Percentiles rank a stretch among this genome's conserved stretches.
Conservation (phyloP, 2,888 invertebrate species). For the Liodrosophila aerea region DNA sequence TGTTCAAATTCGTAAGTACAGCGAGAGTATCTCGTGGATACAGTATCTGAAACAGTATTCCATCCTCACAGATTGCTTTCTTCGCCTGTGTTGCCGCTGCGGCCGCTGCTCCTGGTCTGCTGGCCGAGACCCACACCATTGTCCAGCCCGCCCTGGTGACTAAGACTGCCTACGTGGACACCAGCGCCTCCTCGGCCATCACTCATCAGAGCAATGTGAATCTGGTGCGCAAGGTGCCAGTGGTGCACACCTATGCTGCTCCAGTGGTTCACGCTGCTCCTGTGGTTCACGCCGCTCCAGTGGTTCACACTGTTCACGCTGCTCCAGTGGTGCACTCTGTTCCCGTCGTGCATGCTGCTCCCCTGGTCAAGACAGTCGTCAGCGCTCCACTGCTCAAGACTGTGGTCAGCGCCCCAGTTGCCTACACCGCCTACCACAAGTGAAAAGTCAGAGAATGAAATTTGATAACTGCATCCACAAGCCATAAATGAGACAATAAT, state of each 20-base stretch:
- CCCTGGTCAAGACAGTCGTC: constrained; percentile 34
- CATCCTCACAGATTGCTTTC: constrained; percentile 83
- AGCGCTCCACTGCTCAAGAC: constrained; percentile 59
- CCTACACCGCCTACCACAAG: constrained; percentile 63
- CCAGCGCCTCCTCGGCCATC: constrained; percentile 82
- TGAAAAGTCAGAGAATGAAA: constrained; percentile 14
- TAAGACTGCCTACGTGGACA: constrained; percentile 78
- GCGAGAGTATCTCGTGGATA: not conserved
- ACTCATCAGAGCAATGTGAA: constrained; percentile 85
- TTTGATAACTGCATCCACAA: not conserved
- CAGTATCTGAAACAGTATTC: not conserved
- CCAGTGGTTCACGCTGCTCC: constrained; percentile 47
- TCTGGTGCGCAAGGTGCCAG: constrained; percentile 82
- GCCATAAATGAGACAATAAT: no score
- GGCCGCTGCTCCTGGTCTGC: constrained; percentile 80
- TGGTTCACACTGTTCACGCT: constrained; percentile 48
- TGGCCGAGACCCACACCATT: constrained; percentile 73
- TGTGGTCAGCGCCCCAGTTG: constrained; percentile 47
- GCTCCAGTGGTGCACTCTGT: constrained; percentile 63
- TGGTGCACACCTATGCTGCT: constrained; percentile 56
- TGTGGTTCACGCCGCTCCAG: constrained; percentile 44
- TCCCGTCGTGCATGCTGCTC: constrained; percentile 56
- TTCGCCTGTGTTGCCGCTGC: constrained; percentile 84
- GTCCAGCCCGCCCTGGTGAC: constrained; percentile 77
- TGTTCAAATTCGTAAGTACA: constrained; percentile 82